A percentile compares a stretch with the other conserved stretches of the same genome.
Evolutionary conservation across 2,888 invertebrate species (phyloP).

Genomic region (Mayetiola destructor): DNA sequence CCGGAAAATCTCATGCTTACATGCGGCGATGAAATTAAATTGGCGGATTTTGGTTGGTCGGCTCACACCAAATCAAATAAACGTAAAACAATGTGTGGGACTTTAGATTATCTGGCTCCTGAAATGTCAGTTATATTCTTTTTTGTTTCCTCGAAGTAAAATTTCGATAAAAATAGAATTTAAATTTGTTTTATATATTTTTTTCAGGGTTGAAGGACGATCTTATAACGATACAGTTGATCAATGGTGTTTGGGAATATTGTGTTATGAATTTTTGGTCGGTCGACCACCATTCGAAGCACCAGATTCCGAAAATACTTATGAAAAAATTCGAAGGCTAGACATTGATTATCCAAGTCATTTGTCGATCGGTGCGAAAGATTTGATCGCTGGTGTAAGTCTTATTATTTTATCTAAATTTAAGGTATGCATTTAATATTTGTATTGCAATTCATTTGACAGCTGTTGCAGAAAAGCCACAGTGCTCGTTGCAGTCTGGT

Average conservation of each 20-base stretch:
- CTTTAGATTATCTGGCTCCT: conserved; percentile 87
- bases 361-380: conserved; percentile 53
- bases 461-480: conserved; percentile 52
- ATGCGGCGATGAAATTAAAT: conserved; percentile 60
- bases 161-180: neutral
- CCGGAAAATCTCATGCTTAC: conserved; percentile 80
- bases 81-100: conserved; percentile 85
- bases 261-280: conserved; percentile 85
- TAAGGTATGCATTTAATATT: neutral
- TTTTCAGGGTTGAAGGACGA: conserved; percentile 46
- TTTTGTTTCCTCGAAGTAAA: neutral
- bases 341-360: conserved; percentile 51
- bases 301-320: conserved; percentile 51
- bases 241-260: conserved; percentile 86
- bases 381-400: conserved; percentile 59
- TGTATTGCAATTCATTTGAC: conserved; percentile 26
- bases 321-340: conserved; percentile 50
- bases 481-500: conserved; percentile 48
- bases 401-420: neutral
- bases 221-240: conserved; percentile 75
- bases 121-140: conserved; percentile 52
- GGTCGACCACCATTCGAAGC: conserved; percentile 91
- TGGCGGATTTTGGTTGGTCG: conserved; percentile 93
- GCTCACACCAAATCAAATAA: conserved; percentile 74
- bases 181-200: neutral